Evolutionary conservation across 2,113 vertebrate genomes (phyloP).

Genomic region (Dicrurus megarhynchus): DNA sequence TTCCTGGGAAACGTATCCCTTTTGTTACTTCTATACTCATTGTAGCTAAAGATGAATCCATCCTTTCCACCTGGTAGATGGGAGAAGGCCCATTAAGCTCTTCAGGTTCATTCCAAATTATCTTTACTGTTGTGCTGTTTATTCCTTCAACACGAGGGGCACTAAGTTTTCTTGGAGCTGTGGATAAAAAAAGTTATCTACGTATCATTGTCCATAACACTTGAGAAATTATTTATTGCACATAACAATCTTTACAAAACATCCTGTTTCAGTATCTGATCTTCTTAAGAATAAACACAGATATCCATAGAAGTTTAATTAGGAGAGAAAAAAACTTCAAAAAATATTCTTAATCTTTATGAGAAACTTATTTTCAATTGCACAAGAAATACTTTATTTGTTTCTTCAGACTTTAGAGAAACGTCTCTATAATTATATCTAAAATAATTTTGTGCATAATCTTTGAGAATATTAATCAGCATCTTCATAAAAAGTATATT

Average conservation of each 20-base stretch:
- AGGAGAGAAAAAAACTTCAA: neutral
- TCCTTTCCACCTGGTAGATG: conserved; percentile 86
- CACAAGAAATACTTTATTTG: neutral
- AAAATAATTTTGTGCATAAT: neutral
- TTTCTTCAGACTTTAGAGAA: neutral
- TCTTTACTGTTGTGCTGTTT: conserved; percentile 77
- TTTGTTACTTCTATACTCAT: conserved; percentile 66
- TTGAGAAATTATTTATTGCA: neutral
- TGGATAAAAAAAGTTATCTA: neutral
- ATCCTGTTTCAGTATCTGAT: neutral
- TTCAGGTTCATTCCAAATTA: conserved; percentile 80
- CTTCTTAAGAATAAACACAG: neutral
- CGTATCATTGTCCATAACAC: neutral
- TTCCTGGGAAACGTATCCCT: conserved; percentile 84
- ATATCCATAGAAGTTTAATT: neutral
- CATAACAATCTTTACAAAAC: neutral
- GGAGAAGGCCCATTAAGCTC: conserved; percentile 85
- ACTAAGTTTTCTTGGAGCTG: conserved; percentile 81
- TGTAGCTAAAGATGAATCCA: conserved; percentile 80
- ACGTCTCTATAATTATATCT: neutral
- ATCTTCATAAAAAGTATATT: neutral
- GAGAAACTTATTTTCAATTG: neutral
- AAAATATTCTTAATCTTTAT: neutral
- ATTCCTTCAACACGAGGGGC: conserved; percentile 72
- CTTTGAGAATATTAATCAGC: neutral